phyloP scores from a whole-genome alignment of 2,797 vertebrate species.

The Chelidonichthys spinosus region DNA sequence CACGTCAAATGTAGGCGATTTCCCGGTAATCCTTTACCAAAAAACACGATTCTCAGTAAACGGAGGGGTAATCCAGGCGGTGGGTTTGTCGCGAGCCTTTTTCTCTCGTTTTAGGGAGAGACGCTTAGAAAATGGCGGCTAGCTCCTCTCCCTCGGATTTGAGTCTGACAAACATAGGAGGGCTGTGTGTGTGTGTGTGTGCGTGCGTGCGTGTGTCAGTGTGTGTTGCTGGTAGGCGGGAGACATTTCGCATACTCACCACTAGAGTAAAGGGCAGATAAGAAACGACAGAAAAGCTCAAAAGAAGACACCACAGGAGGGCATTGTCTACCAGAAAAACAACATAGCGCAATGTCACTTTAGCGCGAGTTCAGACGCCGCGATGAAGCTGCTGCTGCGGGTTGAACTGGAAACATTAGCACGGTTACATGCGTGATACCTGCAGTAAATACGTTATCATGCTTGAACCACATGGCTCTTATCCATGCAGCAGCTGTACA shows the following conservation, averaged over 20 bases:
- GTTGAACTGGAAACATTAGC: too few species aligned
- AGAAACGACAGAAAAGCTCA: constrained; percentile 64
- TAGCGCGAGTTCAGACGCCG: not conserved
- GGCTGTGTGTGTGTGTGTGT: constrained; percentile 71
- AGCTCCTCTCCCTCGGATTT: constrained; percentile 89
- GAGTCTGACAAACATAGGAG: constrained; percentile 86
- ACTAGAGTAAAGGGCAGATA: constrained; percentile 78
- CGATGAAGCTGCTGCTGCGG: too few species aligned
- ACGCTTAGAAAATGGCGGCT: constrained; percentile 96
- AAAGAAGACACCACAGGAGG: constrained; percentile 77
- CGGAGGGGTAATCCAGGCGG: constrained; percentile 57
- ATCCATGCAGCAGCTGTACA: too few species aligned
- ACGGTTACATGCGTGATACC: too few species aligned
- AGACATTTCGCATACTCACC: constrained; percentile 81
- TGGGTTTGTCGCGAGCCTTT: constrained; percentile 67
- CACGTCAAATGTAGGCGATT: constrained; percentile 51
- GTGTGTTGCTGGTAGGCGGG: constrained; percentile 80
- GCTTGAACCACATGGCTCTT: not conserved
- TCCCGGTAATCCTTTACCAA: constrained; percentile 39
- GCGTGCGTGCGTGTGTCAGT: constrained; percentile 9
- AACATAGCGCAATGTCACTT: constrained; percentile 14
- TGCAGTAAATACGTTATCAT: not conserved
- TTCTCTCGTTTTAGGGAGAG: constrained; percentile 86
- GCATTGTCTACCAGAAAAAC: constrained; percentile 67
- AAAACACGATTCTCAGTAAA: constrained; percentile 53